These are phyloP conservation scores for Drosophila littoralis DNA, from an alignment of 1,140 invertebrate species.

Conservation along the genomic window DNA sequence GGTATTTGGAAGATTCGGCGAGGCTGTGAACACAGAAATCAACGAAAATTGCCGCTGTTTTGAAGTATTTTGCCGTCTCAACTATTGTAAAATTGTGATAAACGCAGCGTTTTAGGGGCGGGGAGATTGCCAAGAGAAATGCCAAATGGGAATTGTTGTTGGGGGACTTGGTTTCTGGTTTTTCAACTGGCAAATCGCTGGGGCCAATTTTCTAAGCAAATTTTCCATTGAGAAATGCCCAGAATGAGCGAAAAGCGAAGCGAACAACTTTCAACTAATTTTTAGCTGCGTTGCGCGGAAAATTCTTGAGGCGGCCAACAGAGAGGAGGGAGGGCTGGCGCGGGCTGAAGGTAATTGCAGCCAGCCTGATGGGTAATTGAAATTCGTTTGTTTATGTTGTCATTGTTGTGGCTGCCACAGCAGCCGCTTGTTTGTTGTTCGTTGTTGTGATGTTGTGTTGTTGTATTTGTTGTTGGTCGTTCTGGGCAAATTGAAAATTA, in stretches of 20 bases:
- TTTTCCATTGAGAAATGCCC: slow-evolving; percentile 66
- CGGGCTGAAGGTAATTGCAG: slow-evolving; percentile 62
- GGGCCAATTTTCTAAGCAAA: slow-evolving; percentile 59
- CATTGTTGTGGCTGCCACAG: slow-evolving; percentile 64
- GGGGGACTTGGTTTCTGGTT: slow-evolving; percentile 1
- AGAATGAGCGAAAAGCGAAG: neutral
- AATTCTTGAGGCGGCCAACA: slow-evolving; percentile 37
- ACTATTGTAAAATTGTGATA: slow-evolving; percentile 8
- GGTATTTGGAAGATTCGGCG: neutral
- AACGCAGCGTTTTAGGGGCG: neutral
- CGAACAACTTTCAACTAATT: slow-evolving; percentile 65
- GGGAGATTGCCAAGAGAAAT: neutral
- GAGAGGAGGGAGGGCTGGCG: neutral
- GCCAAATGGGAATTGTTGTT: slow-evolving; percentile 1
- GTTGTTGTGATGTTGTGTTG: slow-evolving; percentile 4
- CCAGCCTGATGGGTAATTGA: slow-evolving; percentile 67
- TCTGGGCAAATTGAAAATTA: slow-evolving; percentile 77
- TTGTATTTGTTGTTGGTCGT: slow-evolving; percentile 38
- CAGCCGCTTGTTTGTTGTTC: slow-evolving; percentile 17
- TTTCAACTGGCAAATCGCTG: slow-evolving; percentile 10
- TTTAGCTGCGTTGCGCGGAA: slow-evolving; percentile 42
- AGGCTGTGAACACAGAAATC: slow-evolving; percentile 1
- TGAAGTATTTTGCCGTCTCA: neutral
- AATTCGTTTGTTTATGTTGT: slow-evolving; percentile 82
- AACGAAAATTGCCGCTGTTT: too few species aligned